Conservation (phyloP, 2,888 invertebrate species). For the Acronicta alni region DNA sequence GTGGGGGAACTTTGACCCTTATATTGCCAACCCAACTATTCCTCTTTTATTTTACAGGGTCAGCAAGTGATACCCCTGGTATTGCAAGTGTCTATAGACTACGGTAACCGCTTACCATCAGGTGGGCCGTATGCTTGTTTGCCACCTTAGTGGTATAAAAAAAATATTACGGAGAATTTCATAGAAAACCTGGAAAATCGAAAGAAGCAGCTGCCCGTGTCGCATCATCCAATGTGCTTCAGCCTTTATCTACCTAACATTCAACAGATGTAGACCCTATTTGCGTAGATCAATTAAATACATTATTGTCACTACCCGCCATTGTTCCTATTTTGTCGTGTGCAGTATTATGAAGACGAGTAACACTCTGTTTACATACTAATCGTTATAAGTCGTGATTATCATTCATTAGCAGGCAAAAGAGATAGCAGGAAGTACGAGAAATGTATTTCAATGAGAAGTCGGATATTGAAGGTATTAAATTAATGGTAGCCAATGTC, state of each 20-base stretch:
- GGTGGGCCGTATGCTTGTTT: no score
- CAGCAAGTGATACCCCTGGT: no score
- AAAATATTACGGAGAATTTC: no score
- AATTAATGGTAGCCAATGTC: not conserved
- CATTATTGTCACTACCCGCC: conserved; percentile 11
- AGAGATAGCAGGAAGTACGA: not conserved
- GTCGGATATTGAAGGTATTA: not conserved
- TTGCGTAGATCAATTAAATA: conserved; percentile 21
- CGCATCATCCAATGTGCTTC: not conserved
- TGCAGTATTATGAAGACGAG: conserved; percentile 20
- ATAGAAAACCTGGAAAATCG: no score
- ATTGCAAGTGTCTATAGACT: no score
- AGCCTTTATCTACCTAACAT: conserved; percentile 5
- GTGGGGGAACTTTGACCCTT: no score
- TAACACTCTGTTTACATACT: conserved; percentile 9
- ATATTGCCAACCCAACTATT: no score
- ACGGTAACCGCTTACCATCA: no score
- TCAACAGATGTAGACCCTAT: conserved; percentile 26
- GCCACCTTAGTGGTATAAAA: no score
- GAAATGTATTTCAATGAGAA: conserved; percentile 17
- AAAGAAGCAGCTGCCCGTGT: no score
- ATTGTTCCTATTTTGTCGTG: conserved; percentile 24
- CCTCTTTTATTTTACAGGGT: no score
- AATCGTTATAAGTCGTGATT: not conserved
- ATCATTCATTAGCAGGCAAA: conserved; percentile 1